Base-by-base conservation (phyloP, 2,888 invertebrate genomes). In the Drosophila prostipennis region DNA sequence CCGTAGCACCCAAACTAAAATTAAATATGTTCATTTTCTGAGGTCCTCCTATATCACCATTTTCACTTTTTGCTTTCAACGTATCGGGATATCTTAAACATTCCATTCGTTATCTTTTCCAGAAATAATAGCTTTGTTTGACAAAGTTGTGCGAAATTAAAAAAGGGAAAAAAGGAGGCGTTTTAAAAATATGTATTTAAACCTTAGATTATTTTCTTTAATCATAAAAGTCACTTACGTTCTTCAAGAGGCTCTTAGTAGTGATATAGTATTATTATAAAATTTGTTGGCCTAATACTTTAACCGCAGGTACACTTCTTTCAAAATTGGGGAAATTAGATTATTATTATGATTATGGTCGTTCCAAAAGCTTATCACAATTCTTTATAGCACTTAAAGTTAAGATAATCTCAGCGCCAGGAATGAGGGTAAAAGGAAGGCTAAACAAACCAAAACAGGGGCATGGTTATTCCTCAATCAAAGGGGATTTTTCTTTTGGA, bases 401-500 rank as follows among this genome's bases (percentile, higher is more conserved):
- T 57, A 42, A 67, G 84, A 84, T 80, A 60, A 80, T 79, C 85
- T 67, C 26, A 26, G 37, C 68, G 72, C 59, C 72, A 67, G 45
- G 26, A 26, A 46, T 26, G 34, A 14, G n/a, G 10, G 29, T 34
- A 36, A 37, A 4, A 3, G 8, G 16, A 36, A n/a, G 48, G 19
- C 7, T 11, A n/a, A n/a, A 36, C 23, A 34, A 7, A 14, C 64
- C 39, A 46, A 64, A 54, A 23, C 45, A 29, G 13, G 40, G 19
- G 37, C n/a, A 16, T 49, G 39, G 23, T n/a, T 37, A 14, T 19
- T 43, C 37, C 14, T 6, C 19, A 8, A 49, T 13, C 8, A 46
- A 2, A 8, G 11, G 16, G 59, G 52, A 32, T 37, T 46, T 45
- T 29, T 57, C n/a, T n/a, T 8, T n/a, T 0, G 1, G 5, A 29